Conservation (phyloP, 2,888 invertebrate genomes). For the Holacanthella duospinosa region DNA sequence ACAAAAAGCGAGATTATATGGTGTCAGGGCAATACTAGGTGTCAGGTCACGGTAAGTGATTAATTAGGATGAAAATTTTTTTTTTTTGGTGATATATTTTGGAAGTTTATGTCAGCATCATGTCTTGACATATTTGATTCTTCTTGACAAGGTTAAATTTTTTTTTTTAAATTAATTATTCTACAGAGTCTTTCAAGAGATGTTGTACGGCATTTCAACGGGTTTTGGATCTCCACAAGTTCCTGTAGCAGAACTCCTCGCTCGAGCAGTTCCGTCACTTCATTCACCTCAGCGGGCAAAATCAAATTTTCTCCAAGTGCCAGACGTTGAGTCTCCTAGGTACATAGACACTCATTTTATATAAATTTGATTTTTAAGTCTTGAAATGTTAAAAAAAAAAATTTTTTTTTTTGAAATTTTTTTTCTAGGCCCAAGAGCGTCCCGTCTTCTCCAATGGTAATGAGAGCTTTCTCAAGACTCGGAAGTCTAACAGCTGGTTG, state of each 20-base stretch:
- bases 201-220: constrained; percentile 87
- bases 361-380: neutral
- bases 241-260: constrained; percentile 75
- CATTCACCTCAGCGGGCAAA: constrained; percentile 78
- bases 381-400: too few relatives aligned
- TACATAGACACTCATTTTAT: constrained; percentile 38
- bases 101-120: too few relatives aligned
- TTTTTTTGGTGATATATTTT: too few relatives aligned
- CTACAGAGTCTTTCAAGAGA: constrained; percentile 75
- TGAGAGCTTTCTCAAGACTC: constrained; percentile 77
- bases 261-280: constrained; percentile 73
- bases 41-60: constrained; percentile 69
- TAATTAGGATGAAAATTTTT: too few relatives aligned
- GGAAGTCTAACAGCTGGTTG: constrained; percentile 83
- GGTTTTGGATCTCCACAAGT: constrained; percentile 89
- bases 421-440: constrained; percentile 73
- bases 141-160: neutral
- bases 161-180: neutral
- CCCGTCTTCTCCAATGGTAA: constrained; percentile 87
- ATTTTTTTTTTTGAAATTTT: too few relatives aligned
- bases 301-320: constrained; percentile 79
- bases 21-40: constrained; percentile 80
- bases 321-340: constrained; percentile 74
- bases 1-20: constrained; percentile 80
- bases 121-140: too few relatives aligned